phyloP scores from a whole-genome alignment of 2,113 vertebrate species.

The Speoplatyrhinus poulsoni region DNA sequence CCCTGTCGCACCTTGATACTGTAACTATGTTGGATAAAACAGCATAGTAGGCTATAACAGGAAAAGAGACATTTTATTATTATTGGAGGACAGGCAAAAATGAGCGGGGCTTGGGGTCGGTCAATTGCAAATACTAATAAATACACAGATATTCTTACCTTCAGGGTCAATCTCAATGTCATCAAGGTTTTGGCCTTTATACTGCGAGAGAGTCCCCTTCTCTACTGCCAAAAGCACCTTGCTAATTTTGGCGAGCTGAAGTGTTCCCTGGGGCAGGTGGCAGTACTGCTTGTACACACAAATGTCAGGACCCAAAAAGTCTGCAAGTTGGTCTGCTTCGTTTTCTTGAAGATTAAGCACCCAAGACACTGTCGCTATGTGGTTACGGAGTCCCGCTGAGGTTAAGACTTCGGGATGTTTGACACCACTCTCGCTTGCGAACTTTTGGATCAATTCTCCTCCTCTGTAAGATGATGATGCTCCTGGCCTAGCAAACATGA shows the following conservation, averaged over 20 bases:
- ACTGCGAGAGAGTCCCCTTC: conserved; percentile 3
- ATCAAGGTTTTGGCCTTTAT: conserved; percentile 7
- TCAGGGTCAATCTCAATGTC: conserved; percentile 6
- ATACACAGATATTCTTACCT: neutral
- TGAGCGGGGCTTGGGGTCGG: no score
- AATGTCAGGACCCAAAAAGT: conserved; percentile 2
- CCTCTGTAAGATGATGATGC: conserved; percentile 32
- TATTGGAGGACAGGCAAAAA: no score
- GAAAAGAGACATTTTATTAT: no score
- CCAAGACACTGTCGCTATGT: conserved; percentile 5
- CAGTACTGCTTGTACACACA: neutral
- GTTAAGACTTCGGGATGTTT: conserved; percentile 8
- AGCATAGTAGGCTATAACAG: neutral
- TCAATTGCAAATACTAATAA: neutral
- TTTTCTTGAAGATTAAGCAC: conserved; percentile 10
- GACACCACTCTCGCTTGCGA: conserved; percentile 29
- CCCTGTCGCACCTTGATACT: no score
- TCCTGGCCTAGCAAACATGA: conserved; percentile 29
- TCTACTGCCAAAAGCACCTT: conserved; percentile 4
- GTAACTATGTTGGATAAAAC: no score
- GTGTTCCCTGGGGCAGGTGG: neutral
- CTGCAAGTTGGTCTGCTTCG: conserved; percentile 3
- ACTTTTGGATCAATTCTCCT: conserved; percentile 21
- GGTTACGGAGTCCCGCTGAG: conserved; percentile 3
- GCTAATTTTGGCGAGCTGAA: neutral